Base-by-base conservation (phyloP, 2,888 invertebrate species). In the Dromius quadrimaculatus region DNA sequence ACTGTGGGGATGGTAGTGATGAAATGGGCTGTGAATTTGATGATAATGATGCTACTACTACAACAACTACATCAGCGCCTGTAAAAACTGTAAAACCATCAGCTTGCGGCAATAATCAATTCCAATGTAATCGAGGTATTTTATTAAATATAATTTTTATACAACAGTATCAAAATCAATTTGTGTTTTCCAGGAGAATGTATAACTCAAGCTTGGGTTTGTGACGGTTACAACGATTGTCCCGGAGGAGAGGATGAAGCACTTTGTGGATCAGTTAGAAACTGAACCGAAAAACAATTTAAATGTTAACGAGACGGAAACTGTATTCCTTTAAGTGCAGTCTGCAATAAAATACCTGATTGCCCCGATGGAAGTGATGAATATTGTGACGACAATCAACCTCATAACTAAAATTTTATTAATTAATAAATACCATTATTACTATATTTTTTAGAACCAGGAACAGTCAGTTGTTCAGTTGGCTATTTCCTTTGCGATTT, bases 1-100 rank as follows among this genome's bases (percentile, higher is more conserved):
- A 93, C 76, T 93, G 93, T 74, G 89, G 88, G 0, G 92, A 93
- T 74, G 85, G 85, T 38, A 89, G 90, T 0, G 93, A 94, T 77
- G 94, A 94, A 78, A 74, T 86, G 0, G 70, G 70, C 13, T 70
- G 70, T 11, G 63, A 5, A 6, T 4, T 11, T 41, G 76, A 1
- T 70, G 77, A 47, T 11, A 75, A 34, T 19, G 15, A 19, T 11
- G 19, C 13, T 22, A 19, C 13, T 19, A 34, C 66, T 9, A 63
- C 72, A 3, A 73, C 74, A 8, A 82, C 8, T 71, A 78, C 62
- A 63, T 77, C 74, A 77, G 79, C 2, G 78, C 80, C 61, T 72
- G 77, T 15, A 11, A 73, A 74, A 19, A 19, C 70, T 2, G 13
- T 8, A 5, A 22, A 41, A 11, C 77, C 77, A 1, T 76, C 78